These are phyloP conservation scores for Caenorhabditis brenneri DNA, from an alignment of 1,140 invertebrate species.

Conservation along the genomic window DNA sequence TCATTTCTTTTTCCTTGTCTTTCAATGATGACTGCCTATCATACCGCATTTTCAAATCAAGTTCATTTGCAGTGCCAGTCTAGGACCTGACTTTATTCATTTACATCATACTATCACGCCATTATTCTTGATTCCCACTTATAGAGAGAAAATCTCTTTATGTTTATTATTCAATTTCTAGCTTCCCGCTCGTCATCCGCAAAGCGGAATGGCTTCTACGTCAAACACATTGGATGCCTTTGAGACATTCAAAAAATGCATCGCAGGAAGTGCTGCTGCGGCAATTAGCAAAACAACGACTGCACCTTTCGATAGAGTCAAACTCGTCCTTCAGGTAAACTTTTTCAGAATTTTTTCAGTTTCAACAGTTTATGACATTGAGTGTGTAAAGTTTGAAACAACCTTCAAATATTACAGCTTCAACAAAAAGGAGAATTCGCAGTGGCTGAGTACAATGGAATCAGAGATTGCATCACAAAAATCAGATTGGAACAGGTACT, in stretches of 20 bases:
- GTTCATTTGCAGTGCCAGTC: background rate
- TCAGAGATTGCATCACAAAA: constrained; percentile 59
- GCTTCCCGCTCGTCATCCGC: background rate
- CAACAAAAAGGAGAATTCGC: constrained; percentile 59
- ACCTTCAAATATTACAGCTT: constrained; percentile 55
- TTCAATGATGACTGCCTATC: constrained; percentile 25
- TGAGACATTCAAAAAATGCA: constrained; percentile 27
- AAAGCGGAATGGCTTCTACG: background rate
- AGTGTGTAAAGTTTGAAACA: too few relatives aligned
- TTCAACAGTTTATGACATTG: background rate
- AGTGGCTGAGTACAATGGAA: constrained; percentile 59
- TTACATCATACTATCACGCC: background rate
- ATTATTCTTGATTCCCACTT: background rate
- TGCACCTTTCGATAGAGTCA: constrained; percentile 64
- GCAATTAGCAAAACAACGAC: constrained; percentile 64
- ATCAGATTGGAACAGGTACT: constrained; percentile 56
- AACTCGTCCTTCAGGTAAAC: constrained; percentile 64
- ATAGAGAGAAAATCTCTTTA: background rate
- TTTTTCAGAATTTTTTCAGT: too few relatives aligned
- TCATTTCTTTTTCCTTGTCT: constrained; percentile 8
- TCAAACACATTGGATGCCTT: background rate
- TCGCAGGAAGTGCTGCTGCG: constrained; percentile 60
- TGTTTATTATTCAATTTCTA: background rate
- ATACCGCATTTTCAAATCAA: constrained; percentile 44
- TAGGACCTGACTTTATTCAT: background rate